phyloP scores from a whole-genome alignment of 2,113 vertebrate species.

The Hepsetus odoe region DNA sequence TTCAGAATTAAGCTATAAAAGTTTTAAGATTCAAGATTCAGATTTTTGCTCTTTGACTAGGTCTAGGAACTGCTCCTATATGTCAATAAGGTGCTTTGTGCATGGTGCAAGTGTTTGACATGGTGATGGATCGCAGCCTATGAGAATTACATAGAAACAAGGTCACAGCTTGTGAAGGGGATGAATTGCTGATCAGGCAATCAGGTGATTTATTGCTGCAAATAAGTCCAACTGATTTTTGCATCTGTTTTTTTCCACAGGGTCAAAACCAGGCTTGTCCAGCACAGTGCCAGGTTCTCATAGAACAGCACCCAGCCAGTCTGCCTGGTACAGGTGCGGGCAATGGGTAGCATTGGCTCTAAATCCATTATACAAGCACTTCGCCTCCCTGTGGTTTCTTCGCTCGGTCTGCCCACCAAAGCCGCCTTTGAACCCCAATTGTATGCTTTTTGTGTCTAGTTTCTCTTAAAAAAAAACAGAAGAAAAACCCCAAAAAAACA shows the following conservation, averaged over 20 bases:
- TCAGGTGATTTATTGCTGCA: slow-evolving; percentile 33
- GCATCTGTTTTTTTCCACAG: slow-evolving; percentile 41
- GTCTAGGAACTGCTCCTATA: not conserved
- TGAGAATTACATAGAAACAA: slow-evolving; percentile 4
- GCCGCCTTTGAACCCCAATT: slow-evolving; percentile 3
- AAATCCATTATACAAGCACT: not conserved
- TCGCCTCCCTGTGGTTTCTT: slow-evolving; percentile 40
- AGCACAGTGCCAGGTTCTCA: slow-evolving; percentile 71
- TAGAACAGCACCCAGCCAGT: slow-evolving; percentile 69
- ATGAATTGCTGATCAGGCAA: not conserved
- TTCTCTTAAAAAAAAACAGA: not conserved
- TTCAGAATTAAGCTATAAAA: slow-evolving; percentile 13
- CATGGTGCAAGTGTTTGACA: slow-evolving; percentile 3
- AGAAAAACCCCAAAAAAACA: no score
- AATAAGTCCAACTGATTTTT: slow-evolving; percentile 22
- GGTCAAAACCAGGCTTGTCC: slow-evolving; percentile 43
- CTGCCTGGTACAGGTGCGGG: slow-evolving; percentile 62
- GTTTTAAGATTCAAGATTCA: not conserved
- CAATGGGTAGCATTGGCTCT: slow-evolving; percentile 67
- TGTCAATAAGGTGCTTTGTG: not conserved
- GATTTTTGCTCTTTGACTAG: not conserved
- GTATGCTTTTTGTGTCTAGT: not conserved
- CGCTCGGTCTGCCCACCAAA: slow-evolving; percentile 46
- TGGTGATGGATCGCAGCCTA: not conserved
- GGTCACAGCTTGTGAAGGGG: not conserved